Base-by-base conservation (phyloP, 2,113 vertebrate species). In the Chionodraco myersi region DNA sequence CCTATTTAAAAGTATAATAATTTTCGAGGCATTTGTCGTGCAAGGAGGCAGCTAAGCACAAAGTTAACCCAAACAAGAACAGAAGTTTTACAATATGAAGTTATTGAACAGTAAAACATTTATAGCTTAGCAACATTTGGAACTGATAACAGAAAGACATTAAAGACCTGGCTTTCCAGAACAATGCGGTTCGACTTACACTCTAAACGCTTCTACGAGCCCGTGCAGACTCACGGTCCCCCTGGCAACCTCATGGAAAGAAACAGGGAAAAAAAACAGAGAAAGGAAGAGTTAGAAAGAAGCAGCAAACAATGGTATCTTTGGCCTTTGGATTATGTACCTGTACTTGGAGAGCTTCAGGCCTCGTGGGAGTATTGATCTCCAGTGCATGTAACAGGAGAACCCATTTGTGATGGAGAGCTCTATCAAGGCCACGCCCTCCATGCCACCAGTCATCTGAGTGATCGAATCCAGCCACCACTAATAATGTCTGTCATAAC, bases 321-420 rank as follows among this genome's bases (percentile, higher is more conserved):
- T 82, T 87, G 86, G 81, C 88, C 67, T 69, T 66, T 81, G 78
- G 84, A 86, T 92, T 87, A 76, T 86, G 80, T 92, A 91, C 88
- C 88, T 92, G 90, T 78, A 72, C 85, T 91, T 72, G 48, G 80
- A 77, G 54, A 78, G 72, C 83, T 82, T 47, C 52, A 54, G 82
- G 75, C 80, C 84, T 78, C 88, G 87, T 89, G 84, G 83, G 78
- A 75, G 72, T 88, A 93, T 93, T 82, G 91, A 93, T 93, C 91
- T 89, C 76, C 54, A 26, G 62, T 88, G 83, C 80, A 72, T 87
- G 91, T 92, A 94, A 93, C 89, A 69, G 68, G 86, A 92, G 89
- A 94, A 90, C 91, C 80, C 84, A 26, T 77, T 90, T 80, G 78
- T 90, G 73, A 86, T 90, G 89, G 78, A 66, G 75, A 48, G 79